Evolutionary conservation across 2,113 vertebrate species (phyloP), one percentile per base, ranked within the genome.

Genomic region (Odocoileus virginianus): DNA sequence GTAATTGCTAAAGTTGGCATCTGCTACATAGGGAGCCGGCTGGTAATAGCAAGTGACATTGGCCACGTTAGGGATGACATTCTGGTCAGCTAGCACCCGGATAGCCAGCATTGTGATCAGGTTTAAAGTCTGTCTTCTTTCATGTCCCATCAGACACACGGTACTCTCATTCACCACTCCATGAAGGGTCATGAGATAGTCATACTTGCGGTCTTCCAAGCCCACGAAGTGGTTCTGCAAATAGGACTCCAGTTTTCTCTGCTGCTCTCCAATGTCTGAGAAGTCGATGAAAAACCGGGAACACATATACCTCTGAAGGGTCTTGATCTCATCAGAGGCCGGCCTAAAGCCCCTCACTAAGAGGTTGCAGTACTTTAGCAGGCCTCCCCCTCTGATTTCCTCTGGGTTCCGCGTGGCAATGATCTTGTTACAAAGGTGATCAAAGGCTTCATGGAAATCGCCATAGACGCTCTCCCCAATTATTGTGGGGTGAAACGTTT

Each of bases 221-320:
- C 99, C 99, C 98, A 99, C 99, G 97, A 99, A 99, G 99, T 99
- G 99, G 99, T 99, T 99, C 98, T 99, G 99, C 98, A 99, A 99
- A 99, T 99, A 99, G 95, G 99, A 99, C 99, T 99, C 99, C 99
- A 99, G 99, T 99, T 99, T 99, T 94, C 99, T 99, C 98, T 99
- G 99, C 99, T 99, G 99, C 96, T 99, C 99, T 36, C 99, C 99
- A 76, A 99, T 99, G 98, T 99, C 99, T 40, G 99, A 99, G 99
- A 99, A 99, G 99, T 99, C 99, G 96, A 99, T 99, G 99, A 99
- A 99, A 99, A 99, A 99, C 97, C 99, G 99, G 0, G 99, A 99
- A 97, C 99, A 99, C 99, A 99, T 99, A 98, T 99, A 99, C 97
- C 99, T 99, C 99, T 99, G 99, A 93, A 99, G 99, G 84, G 99